Percentiles rank a stretch among this genome's conserved stretches.
These are phyloP conservation scores for Drosophila virilis DNA, from an alignment of 1,140 invertebrate genomes.

Conservation along the genomic window DNA sequence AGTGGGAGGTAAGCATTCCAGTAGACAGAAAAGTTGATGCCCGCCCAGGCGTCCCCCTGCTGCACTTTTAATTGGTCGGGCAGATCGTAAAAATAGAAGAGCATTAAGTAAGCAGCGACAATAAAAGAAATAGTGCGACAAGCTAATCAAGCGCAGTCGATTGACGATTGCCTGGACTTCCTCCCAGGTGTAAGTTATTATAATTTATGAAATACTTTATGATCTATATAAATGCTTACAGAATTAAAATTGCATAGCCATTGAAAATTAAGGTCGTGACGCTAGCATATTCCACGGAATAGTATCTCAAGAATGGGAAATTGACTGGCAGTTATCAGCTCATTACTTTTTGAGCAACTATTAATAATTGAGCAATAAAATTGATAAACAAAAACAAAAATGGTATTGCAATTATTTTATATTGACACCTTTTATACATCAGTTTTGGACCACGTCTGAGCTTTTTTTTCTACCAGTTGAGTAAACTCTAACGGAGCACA, in stretches of 20 bases:
- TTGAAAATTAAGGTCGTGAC: not conserved
- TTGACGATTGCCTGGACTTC: too few species aligned
- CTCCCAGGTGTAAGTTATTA: too few species aligned
- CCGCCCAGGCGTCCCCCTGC: not conserved
- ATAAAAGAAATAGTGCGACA: too few species aligned
- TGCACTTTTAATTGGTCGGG: constrained; percentile 1
- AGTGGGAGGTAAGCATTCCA: not conserved
- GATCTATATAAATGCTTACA: not conserved
- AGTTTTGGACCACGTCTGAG: not conserved
- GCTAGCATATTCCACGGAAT: constrained; percentile 5
- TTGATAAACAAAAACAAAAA: constrained; percentile 14
- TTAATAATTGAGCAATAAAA: constrained; percentile 1
- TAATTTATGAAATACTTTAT: too few species aligned
- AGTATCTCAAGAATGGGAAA: constrained; percentile 29
- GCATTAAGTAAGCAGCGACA: not conserved
- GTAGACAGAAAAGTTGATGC: not conserved
- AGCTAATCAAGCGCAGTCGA: too few species aligned
- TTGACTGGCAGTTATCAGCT: constrained; percentile 31
- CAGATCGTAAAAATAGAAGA: constrained; percentile 2
- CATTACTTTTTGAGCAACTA: constrained; percentile 24
- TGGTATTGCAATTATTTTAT: constrained; percentile 7
- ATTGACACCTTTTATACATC: constrained; percentile 23
- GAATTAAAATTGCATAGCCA: not conserved
- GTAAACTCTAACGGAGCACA: constrained; percentile 25
- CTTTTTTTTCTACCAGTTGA: constrained; percentile 27